Evolutionary conservation across 2,113 vertebrate species (phyloP).

Genomic region (Casuarius casuarius): DNA sequence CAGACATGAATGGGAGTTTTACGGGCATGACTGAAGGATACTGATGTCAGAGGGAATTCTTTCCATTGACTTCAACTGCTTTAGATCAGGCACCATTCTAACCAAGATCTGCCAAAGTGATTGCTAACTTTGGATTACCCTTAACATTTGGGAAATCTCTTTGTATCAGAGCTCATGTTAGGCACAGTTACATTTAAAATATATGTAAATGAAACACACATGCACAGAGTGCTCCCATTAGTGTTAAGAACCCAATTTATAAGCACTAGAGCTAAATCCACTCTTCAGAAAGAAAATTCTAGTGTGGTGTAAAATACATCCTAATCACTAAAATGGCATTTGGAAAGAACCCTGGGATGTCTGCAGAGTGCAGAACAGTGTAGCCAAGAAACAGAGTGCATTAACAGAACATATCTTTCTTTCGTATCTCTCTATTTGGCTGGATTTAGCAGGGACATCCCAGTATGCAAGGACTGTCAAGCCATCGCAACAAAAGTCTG

Average conservation of each 20-base stretch:
- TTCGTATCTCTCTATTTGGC: neutral
- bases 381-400: neutral
- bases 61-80: neutral
- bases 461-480: neutral
- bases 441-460: neutral
- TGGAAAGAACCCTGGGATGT: neutral
- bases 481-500: neutral
- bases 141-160: constrained; percentile 2
- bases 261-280: neutral
- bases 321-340: neutral
- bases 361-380: neutral
- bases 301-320: neutral
- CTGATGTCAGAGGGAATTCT: neutral
- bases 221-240: neutral
- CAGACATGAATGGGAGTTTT: neutral
- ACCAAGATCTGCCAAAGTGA: neutral
- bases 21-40: neutral
- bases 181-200: neutral
- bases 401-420: neutral
- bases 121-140: neutral
- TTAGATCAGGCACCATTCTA: constrained; percentile 18
- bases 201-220: neutral
- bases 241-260: neutral
- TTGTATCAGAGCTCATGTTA: neutral
- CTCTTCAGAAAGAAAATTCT: neutral